Base-by-base conservation (phyloP, 2,113 vertebrate species). In the Phycodurus eques region DNA sequence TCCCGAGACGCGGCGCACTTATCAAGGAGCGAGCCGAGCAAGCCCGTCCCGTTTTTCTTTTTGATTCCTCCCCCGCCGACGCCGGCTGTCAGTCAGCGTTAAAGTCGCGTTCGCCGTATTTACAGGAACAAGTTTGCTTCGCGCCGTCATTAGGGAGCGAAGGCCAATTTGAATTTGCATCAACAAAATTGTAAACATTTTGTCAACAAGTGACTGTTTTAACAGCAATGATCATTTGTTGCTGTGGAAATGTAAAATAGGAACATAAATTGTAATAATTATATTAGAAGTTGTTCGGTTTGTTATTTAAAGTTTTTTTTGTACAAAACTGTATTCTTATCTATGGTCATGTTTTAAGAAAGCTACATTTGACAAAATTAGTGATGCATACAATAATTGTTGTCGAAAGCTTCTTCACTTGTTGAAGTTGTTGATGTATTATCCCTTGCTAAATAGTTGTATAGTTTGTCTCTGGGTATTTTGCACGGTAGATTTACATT, bases 41-140 rank as follows among this genome's bases (percentile, higher is more conserved):
- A 92, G 84, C 87, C 86, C 63, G 63, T 65, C 64, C 84, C 80
- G 87, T 89, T 63, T 92, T 90, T 90, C 91, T 84, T 88, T 93
- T 92, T 92, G 91, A 92, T 93, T 89, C n/a, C 80, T 88, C 92
- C 88, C 88, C 73, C 89, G 90, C 83, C 85, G 88, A 88, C 87
- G 85, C 75, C 72, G 80, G 87, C 91, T 92, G 91, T 92, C 91
- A 88, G 84, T 91, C 85, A 88, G 85, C 80, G 90, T 93, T 87
- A 89, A 77, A 83, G 80, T 87, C 86, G 83, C 63, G 88, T 85
- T 83, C 88, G 72, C 12, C 80, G 80, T 91, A 89, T 91, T 91
- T 90, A 90, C 87, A 82, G 87, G 88, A 66, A 17, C 86, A 88
- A 81, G 85, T 87, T 85, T 75, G 74, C 80, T 84, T 5, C 2